Percentiles rank a stretch among this genome's conserved stretches.
Conservation (phyloP, 2,888 invertebrate genomes). For the Eupeodes luniger region DNA sequence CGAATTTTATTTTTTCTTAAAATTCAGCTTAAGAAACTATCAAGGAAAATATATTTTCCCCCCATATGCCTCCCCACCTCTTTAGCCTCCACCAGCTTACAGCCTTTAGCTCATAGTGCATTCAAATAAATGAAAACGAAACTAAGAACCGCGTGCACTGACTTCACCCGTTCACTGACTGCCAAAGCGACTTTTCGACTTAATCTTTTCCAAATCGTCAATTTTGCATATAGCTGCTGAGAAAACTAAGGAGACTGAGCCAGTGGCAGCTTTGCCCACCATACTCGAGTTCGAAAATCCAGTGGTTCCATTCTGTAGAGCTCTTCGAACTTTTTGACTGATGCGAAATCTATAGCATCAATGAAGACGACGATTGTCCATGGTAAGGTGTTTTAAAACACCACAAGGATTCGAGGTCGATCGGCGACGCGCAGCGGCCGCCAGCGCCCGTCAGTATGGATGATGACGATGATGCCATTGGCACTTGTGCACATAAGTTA, state of each 20-base stretch:
- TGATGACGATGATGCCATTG: constrained; percentile 57
- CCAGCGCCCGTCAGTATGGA: not conserved
- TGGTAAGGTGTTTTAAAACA: constrained; percentile 44
- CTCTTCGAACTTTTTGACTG: constrained; percentile 75
- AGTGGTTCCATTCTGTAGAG: constrained; percentile 74
- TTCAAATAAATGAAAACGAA: constrained; percentile 71
- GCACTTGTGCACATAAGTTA: constrained; percentile 67
- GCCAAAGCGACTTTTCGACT: not conserved
- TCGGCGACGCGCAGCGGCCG: not conserved
- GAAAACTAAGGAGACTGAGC: constrained; percentile 21
- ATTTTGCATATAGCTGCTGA: constrained; percentile 51
- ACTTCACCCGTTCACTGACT: constrained; percentile 8
- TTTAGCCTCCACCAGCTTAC: too few relatives aligned
- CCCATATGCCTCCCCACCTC: constrained; percentile 24
- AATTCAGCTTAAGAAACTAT: constrained; percentile 77
- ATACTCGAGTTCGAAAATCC: constrained; percentile 50
- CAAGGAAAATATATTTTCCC: constrained; percentile 76
- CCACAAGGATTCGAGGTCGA: not conserved
- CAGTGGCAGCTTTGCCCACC: not conserved
- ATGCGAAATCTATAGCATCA: constrained; percentile 62
- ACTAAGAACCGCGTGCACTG: constrained; percentile 56
- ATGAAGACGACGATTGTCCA: constrained; percentile 61
- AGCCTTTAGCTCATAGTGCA: constrained; percentile 15
- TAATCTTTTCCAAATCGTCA: constrained; percentile 3
- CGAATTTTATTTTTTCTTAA: constrained; percentile 69